Conservation (phyloP, 2,888 invertebrate genomes). For the Ametastegia equiseti region DNA sequence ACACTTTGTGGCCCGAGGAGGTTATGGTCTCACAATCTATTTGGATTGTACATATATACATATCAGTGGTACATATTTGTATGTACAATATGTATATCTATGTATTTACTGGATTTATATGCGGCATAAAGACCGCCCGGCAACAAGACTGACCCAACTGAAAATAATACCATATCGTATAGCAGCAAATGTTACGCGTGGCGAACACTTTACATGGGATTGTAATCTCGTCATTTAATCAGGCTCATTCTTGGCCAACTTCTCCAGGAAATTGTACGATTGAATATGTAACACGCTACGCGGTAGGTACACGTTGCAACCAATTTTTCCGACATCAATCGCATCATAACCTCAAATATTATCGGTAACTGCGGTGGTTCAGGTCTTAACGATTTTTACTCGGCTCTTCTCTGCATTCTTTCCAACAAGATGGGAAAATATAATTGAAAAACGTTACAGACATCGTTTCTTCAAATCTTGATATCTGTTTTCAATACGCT, state of each 20-base stretch:
- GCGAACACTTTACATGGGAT: background rate
- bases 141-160: constrained; percentile 4
- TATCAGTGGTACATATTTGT: background rate
- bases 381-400: background rate
- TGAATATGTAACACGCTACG: background rate
- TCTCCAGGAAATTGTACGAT: background rate
- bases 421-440: no score
- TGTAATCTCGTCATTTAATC: constrained; percentile 1
- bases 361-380: background rate
- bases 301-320: background rate
- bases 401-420: background rate
- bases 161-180: background rate
- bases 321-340: background rate
- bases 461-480: no score
- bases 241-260: background rate
- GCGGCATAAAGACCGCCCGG: constrained; percentile 33
- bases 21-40: background rate
- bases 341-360: no score
- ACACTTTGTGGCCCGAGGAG: constrained; percentile 9
- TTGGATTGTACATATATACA: background rate
- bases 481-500: no score
- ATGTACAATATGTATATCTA: background rate
- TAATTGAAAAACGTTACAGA: no score
- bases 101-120: constrained; percentile 10
- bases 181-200: background rate